Conservation (phyloP, 37 sponge, comb jelly and placozoan species). For the Agelas oroides region DNA sequence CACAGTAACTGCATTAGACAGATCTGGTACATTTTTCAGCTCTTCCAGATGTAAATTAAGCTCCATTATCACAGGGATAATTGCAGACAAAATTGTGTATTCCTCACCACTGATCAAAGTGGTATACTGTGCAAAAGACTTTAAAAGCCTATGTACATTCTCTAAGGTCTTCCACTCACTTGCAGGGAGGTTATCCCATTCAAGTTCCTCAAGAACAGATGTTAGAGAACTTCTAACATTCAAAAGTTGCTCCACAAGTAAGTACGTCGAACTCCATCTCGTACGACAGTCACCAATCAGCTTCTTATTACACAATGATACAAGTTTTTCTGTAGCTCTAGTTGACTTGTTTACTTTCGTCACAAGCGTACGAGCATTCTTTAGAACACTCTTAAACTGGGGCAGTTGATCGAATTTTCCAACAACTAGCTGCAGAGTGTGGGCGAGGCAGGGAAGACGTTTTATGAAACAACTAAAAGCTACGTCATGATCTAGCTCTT, state of each 20-base stretch:
- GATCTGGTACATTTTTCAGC: neutral
- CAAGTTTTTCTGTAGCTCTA: conserved; percentile 44
- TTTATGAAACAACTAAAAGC: no score
- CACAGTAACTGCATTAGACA: no score
- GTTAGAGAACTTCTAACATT: neutral
- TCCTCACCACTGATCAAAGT: conserved; percentile 26
- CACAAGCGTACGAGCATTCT: conserved; percentile 14
- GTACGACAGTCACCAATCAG: conserved; percentile 35
- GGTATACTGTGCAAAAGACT: conserved; percentile 42
- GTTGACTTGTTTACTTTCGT: conserved; percentile 27
- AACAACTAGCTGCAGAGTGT: conserved; percentile 23
- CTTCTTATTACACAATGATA: conserved; percentile 7
- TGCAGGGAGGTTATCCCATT: no score
- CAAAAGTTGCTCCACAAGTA: conserved; percentile 16
- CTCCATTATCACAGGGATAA: conserved; percentile 40
- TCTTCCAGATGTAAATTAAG: conserved; percentile 17
- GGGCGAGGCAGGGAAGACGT: conserved; percentile 3
- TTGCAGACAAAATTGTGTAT: conserved; percentile 19
- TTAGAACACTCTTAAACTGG: neutral
- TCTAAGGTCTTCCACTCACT: conserved; percentile 41
- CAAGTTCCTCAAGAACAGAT: conserved; percentile 19
- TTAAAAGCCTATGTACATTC: conserved; percentile 6
- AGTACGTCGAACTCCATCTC: conserved; percentile 34
- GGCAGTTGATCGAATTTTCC: neutral
- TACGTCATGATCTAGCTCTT: no score